These are phyloP conservation scores for Drosophila saltans DNA, from an alignment of 1,140 invertebrate genomes.

Conservation along the genomic window DNA sequence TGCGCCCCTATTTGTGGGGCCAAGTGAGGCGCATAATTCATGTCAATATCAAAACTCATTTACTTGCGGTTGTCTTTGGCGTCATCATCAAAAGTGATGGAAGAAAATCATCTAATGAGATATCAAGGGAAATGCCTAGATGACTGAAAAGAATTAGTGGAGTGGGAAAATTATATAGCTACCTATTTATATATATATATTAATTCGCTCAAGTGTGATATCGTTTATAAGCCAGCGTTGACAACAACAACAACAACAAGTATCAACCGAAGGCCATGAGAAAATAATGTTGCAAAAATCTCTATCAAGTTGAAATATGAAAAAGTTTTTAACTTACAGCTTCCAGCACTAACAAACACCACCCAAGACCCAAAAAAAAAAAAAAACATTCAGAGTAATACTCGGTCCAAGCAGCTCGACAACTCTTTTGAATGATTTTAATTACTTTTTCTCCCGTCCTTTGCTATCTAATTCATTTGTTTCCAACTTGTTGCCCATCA, in stretches of 20 bases:
- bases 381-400: background rate
- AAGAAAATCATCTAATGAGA: slow-evolving; percentile 55
- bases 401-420: background rate
- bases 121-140: slow-evolving; percentile 45
- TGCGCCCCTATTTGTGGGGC: slow-evolving; percentile 55
- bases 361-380: slow-evolving; percentile 8
- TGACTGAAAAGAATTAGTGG: background rate
- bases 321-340: slow-evolving; percentile 32
- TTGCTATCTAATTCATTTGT: slow-evolving; percentile 42
- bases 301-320: slow-evolving; percentile 48
- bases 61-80: slow-evolving; percentile 69
- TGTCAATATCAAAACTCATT: slow-evolving; percentile 79
- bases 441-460: slow-evolving; percentile 58
- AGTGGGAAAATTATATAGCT: background rate
- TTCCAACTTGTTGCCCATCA: slow-evolving; percentile 73
- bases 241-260: slow-evolving; percentile 38
- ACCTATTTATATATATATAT: too few species aligned
- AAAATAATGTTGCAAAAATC: slow-evolving; percentile 42
- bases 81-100: slow-evolving; percentile 41
- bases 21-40: slow-evolving; percentile 72
- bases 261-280: slow-evolving; percentile 8
- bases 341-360: slow-evolving; percentile 14
- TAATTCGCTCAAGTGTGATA: slow-evolving; percentile 61
- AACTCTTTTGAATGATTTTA: slow-evolving; percentile 49
- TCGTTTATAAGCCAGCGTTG: slow-evolving; percentile 59